Evolutionary conservation across 2,797 vertebrate species (phyloP), one percentile per base, ranked within the genome.

Genomic region (Furcifer pardalis): DNA sequence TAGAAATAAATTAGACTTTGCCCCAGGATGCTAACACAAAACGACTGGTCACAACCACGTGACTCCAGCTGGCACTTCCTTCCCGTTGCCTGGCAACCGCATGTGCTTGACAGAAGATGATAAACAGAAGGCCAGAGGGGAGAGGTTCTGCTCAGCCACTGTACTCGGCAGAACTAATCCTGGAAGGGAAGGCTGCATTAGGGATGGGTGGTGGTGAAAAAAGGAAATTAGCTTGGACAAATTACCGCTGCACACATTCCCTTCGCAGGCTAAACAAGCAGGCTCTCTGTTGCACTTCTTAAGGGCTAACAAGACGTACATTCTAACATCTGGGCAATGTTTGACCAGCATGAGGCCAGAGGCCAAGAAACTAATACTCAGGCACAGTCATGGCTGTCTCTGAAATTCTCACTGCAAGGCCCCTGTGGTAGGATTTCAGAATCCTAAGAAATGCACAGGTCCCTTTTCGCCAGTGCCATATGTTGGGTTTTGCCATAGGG

Each of bases 241-340:
- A 88, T 84, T 76, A 77, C 90, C 87, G 74, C 32, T 15, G 40
- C 63, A 27, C 77, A 76, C 32, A 87, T 40, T 79, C 42, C 15
- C 73, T 87, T 49, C n/a, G 21, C 77, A 77, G 72, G 52, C 82
- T 52, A 77, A 81, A 84, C 77, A 77, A 81, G 65, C 2, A 21
- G 7, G 81, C 81, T 75, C 63, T 84, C 63, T 84, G 81, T 83
- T 80, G 79, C 42, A 19, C 42, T 32, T 80, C 17, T 52, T 59
- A 59, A 82, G 72, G 42, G 42, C 52, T 74, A 79, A 87, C 81
- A 65, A 72, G 81, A 65, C 52, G 56, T 30, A 76, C 74, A 87
- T 90, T 94, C 91, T 91, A 88, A 82, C 88, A 79, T 88, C 85
- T 89, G 32, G 85, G 82, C 88, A 93, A 93, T 91, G 92, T 92